Percentiles rank a stretch among this genome's conserved stretches.
phyloP scores from a whole-genome alignment of 2,113 vertebrate genomes.

The Motacilla alba region DNA sequence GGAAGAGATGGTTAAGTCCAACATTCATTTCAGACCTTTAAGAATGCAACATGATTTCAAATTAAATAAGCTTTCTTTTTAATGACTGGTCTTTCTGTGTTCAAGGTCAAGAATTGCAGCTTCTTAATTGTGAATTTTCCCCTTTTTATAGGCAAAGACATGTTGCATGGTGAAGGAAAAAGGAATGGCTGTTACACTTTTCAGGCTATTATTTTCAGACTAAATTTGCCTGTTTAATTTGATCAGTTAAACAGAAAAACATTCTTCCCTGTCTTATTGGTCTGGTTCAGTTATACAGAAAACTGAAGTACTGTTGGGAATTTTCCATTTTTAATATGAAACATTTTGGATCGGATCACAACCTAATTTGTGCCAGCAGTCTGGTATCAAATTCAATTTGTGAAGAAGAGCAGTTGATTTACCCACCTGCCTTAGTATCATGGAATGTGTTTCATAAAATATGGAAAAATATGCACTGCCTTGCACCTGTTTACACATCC shows the following conservation, averaged over 20 bases:
- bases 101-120: neutral
- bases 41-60: neutral
- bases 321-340: neutral
- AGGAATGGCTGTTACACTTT: neutral
- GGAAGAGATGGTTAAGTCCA: neutral
- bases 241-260: neutral
- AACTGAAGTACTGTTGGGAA: neutral
- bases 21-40: neutral
- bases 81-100: neutral
- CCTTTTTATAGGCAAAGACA: neutral
- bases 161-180: neutral
- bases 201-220: neutral
- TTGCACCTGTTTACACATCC: neutral
- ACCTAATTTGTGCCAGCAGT: neutral
- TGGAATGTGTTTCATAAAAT: slow-evolving; percentile 22
- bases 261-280: neutral
- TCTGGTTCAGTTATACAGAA: neutral
- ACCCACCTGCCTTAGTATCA: neutral
- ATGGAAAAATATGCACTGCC: slow-evolving; percentile 22
- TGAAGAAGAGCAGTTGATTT: slow-evolving; percentile 12
- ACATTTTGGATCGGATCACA: slow-evolving; percentile 17
- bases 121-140: neutral
- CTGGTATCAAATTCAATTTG: slow-evolving; percentile 26
- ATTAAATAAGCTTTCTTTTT: neutral
- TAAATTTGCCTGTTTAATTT: slow-evolving; percentile 9